A percentile compares a stretch with the other conserved stretches of the same genome.
Conservation (phyloP, 64 coral and sea anemone genomes). For the Dendrophyllia cribrosa region DNA sequence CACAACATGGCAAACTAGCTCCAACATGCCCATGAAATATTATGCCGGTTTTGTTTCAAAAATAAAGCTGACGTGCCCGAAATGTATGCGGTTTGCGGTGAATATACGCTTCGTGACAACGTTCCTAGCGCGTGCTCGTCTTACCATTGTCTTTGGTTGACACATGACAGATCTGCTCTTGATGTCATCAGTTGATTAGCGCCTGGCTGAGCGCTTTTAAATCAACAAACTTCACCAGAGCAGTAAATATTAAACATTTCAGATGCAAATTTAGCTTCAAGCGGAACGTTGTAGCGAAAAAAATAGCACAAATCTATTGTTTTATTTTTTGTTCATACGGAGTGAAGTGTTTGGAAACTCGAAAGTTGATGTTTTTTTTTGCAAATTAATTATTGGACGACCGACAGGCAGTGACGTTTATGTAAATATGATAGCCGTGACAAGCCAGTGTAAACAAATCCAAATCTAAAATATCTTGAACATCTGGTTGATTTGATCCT, state of each 20-base stretch:
- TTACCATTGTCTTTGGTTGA: slow-evolving; percentile 11
- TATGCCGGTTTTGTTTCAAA: not conserved
- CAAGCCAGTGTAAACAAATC: not conserved
- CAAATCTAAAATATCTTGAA: not conserved
- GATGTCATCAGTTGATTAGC: not conserved
- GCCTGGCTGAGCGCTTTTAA: not conserved
- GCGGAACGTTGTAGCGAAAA: too few relatives aligned
- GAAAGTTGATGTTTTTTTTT: too few relatives aligned
- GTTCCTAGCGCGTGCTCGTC: not conserved
- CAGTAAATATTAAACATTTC: too few relatives aligned
- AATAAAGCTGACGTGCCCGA: not conserved
- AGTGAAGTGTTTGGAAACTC: not conserved
- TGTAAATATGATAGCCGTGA: not conserved
- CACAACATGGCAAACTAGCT: not conserved
- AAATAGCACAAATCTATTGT: not conserved
- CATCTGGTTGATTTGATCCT: not conserved
- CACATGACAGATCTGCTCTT: slow-evolving; percentile 1
- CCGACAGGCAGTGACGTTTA: too few relatives aligned
- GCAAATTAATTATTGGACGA: not conserved
- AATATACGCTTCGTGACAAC: not conserved
- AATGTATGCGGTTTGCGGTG: not conserved
- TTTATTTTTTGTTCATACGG: not conserved
- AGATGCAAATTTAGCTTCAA: too few relatives aligned
- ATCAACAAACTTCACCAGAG: not conserved
- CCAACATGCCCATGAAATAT: not conserved